Evolutionary conservation across 2,113 vertebrate genomes (phyloP), one percentile per base, ranked within the genome.

Genomic region (Centrocercus urophasianus): DNA sequence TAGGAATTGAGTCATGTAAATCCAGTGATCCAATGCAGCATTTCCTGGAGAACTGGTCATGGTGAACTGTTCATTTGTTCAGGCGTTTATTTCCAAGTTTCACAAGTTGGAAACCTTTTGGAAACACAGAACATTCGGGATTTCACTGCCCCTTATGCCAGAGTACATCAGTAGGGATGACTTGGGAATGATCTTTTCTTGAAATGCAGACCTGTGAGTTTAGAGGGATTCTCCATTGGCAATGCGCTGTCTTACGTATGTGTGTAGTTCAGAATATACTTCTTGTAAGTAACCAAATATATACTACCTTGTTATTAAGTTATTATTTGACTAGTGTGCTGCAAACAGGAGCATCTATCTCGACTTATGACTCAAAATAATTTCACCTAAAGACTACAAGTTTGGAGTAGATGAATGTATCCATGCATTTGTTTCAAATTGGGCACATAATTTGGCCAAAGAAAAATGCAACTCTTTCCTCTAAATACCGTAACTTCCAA

Each of bases 61-160:
- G 20, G 20, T 4, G 50, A 86, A 7, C 67, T 18, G 24, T 56
- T 64, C 27, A 2, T 69, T 50, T 43, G 5, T 40, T 65, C 74
- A 64, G 66, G 57, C 13, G 12, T 10, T 69, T 67, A 56, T 83
- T 24, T 81, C 36, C n/a, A 28, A 1, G 28, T 9, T 32, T 48
- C 61, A 56, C 47, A 13, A 20, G 40, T 9, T 76, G 72, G 59
- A 67, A 76, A 21, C 24, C 17, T 63, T 38, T 25, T 60, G 50
- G 8, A 59, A 67, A 14, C 1, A 2, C 59, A 34, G 7, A 32
- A 17, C 24, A 0, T 1, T 2, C 1, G 2, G 72, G 19, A 45
- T 60, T 40, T 87, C 20, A 1, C 48, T 56, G 13, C 21, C 54
- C 66, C 27, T 65, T 8, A 30, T 60, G 61, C 65, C 42, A 3